Conservation (phyloP, 2,888 invertebrate species). For the Ochlodes sylvanus region DNA sequence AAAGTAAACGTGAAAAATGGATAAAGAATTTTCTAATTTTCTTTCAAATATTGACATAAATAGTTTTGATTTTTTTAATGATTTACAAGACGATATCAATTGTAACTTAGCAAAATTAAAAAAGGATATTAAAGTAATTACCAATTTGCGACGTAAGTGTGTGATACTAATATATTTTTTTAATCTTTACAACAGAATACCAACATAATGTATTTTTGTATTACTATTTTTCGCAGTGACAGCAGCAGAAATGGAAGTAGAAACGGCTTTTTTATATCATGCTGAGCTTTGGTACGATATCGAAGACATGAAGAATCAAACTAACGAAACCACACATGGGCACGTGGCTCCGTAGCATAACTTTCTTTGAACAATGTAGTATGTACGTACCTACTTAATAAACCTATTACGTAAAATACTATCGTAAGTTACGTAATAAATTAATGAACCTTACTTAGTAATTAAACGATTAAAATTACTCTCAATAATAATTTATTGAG, state of each 20-base stretch:
- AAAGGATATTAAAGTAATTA: constrained; percentile 19
- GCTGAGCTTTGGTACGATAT: constrained; percentile 60
- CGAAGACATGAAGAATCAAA: constrained; percentile 40
- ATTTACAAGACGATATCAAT: constrained; percentile 17
- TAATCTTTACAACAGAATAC: background rate
- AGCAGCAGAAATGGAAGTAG: constrained; percentile 62
- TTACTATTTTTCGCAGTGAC: background rate
- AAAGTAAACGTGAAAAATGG: constrained; percentile 2
- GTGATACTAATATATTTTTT: background rate
- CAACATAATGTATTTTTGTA: too few species aligned
- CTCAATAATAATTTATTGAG: too few species aligned
- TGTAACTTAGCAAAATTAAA: constrained; percentile 13
- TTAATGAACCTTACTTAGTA: too few species aligned
- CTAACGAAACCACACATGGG: background rate
- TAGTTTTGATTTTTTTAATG: constrained; percentile 17
- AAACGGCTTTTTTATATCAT: constrained; percentile 63
- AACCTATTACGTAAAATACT: too few species aligned
- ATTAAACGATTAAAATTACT: too few species aligned
- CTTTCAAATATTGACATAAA: constrained; percentile 8
- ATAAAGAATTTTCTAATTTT: background rate
- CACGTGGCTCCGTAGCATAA: too few species aligned
- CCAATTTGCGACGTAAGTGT: constrained; percentile 22
- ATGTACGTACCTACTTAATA: too few species aligned
- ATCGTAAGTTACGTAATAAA: too few species aligned
- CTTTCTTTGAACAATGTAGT: too few species aligned